Base-by-base conservation (phyloP, 2,113 vertebrate species). In the Ammodramus savannarum region DNA sequence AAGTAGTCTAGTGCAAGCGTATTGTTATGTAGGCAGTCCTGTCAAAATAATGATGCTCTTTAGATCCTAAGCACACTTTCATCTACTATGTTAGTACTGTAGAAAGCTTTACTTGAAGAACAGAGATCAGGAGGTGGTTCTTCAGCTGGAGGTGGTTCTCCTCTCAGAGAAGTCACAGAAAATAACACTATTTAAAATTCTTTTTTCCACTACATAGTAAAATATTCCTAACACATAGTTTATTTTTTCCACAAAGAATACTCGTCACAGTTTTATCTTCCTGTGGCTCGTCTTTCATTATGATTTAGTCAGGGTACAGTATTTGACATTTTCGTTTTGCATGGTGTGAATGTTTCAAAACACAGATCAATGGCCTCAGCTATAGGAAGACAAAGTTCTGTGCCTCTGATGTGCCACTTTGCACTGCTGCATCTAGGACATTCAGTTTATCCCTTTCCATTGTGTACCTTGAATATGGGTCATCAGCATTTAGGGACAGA, bases 211-310 rank as follows among this genome's bases (percentile, higher is more conserved):
- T 32, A 8, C 6, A 2, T 66, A 46, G 51, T 61, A 31, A 68
- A 44, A 39, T 43, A 48, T 31, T 88, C 19, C 27, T 68, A 73
- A 41, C 11, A n/a, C 6, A 5, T 19, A 27, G 8, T 75, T 74
- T 13, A 29, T 61, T 48, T 34, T 87, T 75, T 51, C 19, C 19
- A 25, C 21, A 36, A 79, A 38, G 57, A 55, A 18, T 26, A 46
- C 19, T 39, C 0, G 0, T 36, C 79, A 26, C 18, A 3, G 2
- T 83, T 87, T 88, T 59, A 11, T 74, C 11, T 88, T 54, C 9
- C 20, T 0, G 0, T 18, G 13, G 3, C 44, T 84, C 0, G 0
- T 74, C 25, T 68, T 55, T 85, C 18, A 7, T 77, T 65, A 23
- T 57, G 7, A 2, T 63, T 4, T 19, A 65, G 34, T 36, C 25